Base-by-base conservation (phyloP, 2,797 vertebrate genomes). In the Pseudochromis fuscus region DNA sequence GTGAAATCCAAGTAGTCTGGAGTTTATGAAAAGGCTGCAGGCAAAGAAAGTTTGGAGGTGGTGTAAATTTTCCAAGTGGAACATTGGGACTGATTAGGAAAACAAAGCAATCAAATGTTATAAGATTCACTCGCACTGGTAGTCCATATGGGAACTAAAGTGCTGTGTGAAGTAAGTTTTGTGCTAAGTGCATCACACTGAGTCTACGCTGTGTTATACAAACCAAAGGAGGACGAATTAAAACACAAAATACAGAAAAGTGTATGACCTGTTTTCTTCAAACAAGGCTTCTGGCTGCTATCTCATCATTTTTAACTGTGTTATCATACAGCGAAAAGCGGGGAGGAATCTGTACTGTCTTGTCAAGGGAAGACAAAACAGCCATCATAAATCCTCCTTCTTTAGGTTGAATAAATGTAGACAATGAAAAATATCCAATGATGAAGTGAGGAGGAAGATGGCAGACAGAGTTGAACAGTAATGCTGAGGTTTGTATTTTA, bases 31-130 rank as follows among this genome's bases (percentile, higher is more conserved):
- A 40, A n/a, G 56, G 46, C 65, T 59, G 40, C n/a, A 64, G 19
- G 37, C 33, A 58, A 40, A 66, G 3, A 44, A 42, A 42, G 42
- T 70, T 46, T 66, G 44, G 73, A 77, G 38, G 21, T 48, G 21
- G 35, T 61, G 27, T 56, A 40, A 30, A 65, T 10, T 65, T 45
- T 78, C 60, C 49, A 73, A 44, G 61, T 65, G 61, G 30, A 79
- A 75, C 48, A 30, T 12, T 75, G 69, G 50, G 30, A 71, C 58
- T 80, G 73, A 85, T 80, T 68, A 68, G 45, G 57, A 75, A 63
- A 63, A 77, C 52, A 58, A 66, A 67, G 2, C 38, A 74, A 50
- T 64, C 7, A 56, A 82, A 35, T 45, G 31, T 48, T 57, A 66
- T 38, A 71, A 77, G 82, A 72, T 76, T 76, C 45, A 25, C 37